phyloP scores from a whole-genome alignment of 2,888 invertebrate genomes.

The Melinaea menophilus region DNA sequence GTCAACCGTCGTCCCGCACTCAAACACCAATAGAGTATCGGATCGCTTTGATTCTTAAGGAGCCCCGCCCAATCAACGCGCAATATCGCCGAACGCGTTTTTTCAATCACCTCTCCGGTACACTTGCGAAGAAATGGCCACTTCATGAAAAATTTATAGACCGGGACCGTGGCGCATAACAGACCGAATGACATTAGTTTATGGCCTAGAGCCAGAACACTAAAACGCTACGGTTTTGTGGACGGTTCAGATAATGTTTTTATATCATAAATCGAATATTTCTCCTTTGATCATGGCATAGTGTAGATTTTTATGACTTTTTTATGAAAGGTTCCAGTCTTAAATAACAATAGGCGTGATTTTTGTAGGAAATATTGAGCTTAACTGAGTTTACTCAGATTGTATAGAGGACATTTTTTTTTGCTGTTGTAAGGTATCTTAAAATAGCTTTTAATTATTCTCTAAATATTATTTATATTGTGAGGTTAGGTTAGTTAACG shows the following conservation, averaged over 20 bases:
- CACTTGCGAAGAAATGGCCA: constrained; percentile 45
- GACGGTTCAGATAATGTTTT: constrained; percentile 23
- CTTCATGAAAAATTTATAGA: constrained; percentile 74
- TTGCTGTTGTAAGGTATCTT: too few species aligned
- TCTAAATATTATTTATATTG: too few species aligned
- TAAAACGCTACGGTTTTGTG: constrained; percentile 6
- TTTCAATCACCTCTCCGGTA: constrained; percentile 66
- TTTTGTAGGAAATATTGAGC: not conserved
- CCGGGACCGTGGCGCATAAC: constrained; percentile 51
- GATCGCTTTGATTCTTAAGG: constrained; percentile 35
- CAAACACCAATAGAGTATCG: constrained; percentile 31
- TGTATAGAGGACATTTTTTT: too few species aligned
- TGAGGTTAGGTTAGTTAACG: too few species aligned
- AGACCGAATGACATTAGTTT: constrained; percentile 69
- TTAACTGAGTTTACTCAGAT: too few species aligned
- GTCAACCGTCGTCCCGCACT: constrained; percentile 24
- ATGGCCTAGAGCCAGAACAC: constrained; percentile 50
- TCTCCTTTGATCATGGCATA: constrained; percentile 3
- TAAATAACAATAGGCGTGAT: not conserved
- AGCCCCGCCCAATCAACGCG: constrained; percentile 49
- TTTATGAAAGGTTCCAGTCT: not conserved
- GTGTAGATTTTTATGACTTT: constrained; percentile 10
- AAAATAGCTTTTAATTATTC: too few species aligned
- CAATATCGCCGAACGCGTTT: constrained; percentile 60
- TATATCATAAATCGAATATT: constrained; percentile 23